phyloP scores from a whole-genome alignment of 2,888 invertebrate species.

The Cylloceria caligata region DNA sequence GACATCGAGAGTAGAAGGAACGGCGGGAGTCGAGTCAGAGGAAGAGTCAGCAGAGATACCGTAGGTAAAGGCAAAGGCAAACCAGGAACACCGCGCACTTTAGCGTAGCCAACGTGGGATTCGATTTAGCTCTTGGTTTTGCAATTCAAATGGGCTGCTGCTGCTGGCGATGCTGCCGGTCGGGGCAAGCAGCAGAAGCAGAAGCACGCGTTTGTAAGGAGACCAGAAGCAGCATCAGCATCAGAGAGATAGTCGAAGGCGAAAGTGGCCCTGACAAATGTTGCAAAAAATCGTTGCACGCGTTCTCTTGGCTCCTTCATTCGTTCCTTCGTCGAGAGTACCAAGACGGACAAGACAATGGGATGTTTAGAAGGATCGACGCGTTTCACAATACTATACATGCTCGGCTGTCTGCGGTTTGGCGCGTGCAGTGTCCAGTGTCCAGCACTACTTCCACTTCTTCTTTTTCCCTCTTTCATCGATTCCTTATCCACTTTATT shows the following conservation, averaged over 20 bases:
- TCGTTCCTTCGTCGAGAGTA: conserved; percentile 69
- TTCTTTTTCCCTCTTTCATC: conserved; percentile 41
- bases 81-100: conserved; percentile 17
- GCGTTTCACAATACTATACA: conserved; percentile 75
- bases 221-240: conserved; percentile 39
- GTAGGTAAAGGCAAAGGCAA: conserved; percentile 38
- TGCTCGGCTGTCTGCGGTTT: conserved; percentile 34
- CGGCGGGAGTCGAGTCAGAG: conserved; percentile 31
- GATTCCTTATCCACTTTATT: conserved; percentile 61
- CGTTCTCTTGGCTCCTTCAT: background rate
- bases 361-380: conserved; percentile 82
- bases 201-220: conserved; percentile 46
- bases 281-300: conserved; percentile 73
- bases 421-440: conserved; percentile 44
- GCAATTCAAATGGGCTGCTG: conserved; percentile 81
- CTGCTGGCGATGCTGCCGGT: conserved; percentile 22
- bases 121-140: conserved; percentile 73
- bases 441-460: conserved; percentile 36
- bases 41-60: conserved; percentile 52
- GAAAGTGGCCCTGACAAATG: conserved; percentile 82
- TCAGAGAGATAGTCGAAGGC: conserved; percentile 70
- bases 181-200: background rate
- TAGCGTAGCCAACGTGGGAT: conserved; percentile 61
- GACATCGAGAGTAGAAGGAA: conserved; percentile 43
- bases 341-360: conserved; percentile 84